Evolutionary conservation across 2,113 vertebrate species (phyloP), one percentile per base, ranked within the genome.

Genomic region (Rissa tridactyla): DNA sequence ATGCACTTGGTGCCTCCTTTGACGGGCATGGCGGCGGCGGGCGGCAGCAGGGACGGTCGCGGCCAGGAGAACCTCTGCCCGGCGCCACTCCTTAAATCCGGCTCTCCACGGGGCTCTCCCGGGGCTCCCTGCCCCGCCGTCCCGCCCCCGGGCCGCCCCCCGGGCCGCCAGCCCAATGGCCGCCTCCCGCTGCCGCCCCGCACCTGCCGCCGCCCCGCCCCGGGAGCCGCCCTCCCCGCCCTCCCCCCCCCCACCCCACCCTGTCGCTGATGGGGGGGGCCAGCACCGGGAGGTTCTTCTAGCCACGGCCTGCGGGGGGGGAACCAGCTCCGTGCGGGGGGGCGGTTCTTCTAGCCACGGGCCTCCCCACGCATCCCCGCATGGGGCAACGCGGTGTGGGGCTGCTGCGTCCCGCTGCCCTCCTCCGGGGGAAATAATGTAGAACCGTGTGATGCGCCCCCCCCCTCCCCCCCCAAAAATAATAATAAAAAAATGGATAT

Each of bases 1-100:
- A 99, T 98, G 96, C 99, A 99, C 97, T 98, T 99, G 90, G 99
- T 99, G 97, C 99, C 99, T 84, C 99, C 99, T 82, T 99, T 99
- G 94, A 99, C 98, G 36, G 98, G 97, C 98, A 98, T 98, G 62
- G 65, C 57, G 94, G 18, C 13, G 26, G 32, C 34, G 30, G 5
- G 21, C 38, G 18, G 29, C 18, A 1, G 23, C n/a, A 49, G 23
- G 1, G 23, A 38, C 20, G 7, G 8, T 47, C 3, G 16, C 47
- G 2, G 3, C 15, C 3, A 21, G 4, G 9, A 85, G 51, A 86
- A 86, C 96, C 94, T 94, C 85, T 20, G 21, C 81, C 83, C 92
- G 55, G 69, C 90, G 46, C 95, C 94, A 78, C 96, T 97, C 96
- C 97, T 96, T 84, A 70, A n/a, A 34, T 81, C 25, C 21, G 46